Evolutionary conservation across 2,888 invertebrate species (phyloP), one percentile per base, ranked within the genome.

Genomic region (Panzeria rudis): DNA sequence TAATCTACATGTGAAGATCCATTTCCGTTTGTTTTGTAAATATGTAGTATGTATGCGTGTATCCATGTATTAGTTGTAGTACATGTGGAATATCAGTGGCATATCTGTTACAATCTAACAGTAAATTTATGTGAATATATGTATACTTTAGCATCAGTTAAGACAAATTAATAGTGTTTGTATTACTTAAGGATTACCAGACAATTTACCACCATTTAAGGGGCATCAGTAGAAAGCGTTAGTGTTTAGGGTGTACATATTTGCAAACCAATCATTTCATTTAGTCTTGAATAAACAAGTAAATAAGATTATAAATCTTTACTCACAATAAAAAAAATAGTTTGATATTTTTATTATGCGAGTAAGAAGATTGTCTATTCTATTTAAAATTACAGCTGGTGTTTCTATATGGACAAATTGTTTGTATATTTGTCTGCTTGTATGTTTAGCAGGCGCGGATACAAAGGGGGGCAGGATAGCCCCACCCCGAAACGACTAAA

Each of bases 181-280:
- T 66, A 66, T 77, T 82, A 59, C 77, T 78, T 78, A 79, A 76
- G 76, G 79, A 84, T 80, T 76, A 76, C 54, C 56, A 64, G 59
- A 71, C 50, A 71, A 71, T 71, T 80, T 80, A 54, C 25, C 35
- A 72, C 35, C 41, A 76, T 72, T 76, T 71, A 73, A 80, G 64
- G 17, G 59, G 23, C 50, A 17, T 59, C 32, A 47, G 23, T 32
- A 20, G 15, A 8, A 29, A 41, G 11, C 8, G 8, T 38, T 15
- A 23, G 38, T 25, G 17, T 41, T 54, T 71, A 35, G 11, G 25
- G 0, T 47, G 47, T 17, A 13, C 17, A 32, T 47, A 72, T 47
- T 66, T 64, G 41, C 54, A 44, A 56, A 54, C 54, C 41, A 64
- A 54, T n/a, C n/a, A n/a, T n/a, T n/a, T n/a, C n/a, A n/a, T n/a